A percentile compares a stretch with the other conserved stretches of the same genome.
phyloP scores from a whole-genome alignment of 2,888 invertebrate species.

The Parasteatoda lunata region DNA sequence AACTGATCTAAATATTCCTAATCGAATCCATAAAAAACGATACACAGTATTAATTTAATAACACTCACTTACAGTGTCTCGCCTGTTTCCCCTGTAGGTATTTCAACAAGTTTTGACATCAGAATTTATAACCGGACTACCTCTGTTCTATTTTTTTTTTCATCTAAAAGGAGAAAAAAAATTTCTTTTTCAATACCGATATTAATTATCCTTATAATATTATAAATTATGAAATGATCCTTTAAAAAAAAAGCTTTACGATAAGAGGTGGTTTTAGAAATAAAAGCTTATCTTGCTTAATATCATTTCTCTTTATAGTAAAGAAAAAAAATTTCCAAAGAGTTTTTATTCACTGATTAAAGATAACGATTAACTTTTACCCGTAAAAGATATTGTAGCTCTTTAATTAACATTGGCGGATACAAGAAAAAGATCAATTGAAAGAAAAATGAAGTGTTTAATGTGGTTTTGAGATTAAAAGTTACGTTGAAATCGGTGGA shows the following conservation, averaged over 20 bases:
- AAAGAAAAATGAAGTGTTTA: background rate
- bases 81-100: background rate
- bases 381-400: background rate
- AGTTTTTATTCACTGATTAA: background rate
- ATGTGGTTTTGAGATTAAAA: background rate
- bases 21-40: background rate
- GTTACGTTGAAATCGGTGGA: conserved; percentile 8
- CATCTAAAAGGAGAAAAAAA: background rate
- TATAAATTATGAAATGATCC: conserved; percentile 7
- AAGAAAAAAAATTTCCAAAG: background rate
- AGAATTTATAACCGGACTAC: background rate
- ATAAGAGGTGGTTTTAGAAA: no score
- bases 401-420: conserved; percentile 8
- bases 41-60: background rate
- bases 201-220: conserved; percentile 1
- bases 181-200: background rate
- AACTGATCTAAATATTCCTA: conserved; percentile 1
- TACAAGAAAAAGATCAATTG: background rate
- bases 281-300: no score
- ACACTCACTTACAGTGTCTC: background rate
- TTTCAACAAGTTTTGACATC: background rate
- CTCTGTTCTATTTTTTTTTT: background rate
- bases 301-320: no score
- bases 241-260: no score
- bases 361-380: background rate